Conservation (phyloP, 2,888 invertebrate genomes). For the Volucella bombylans region DNA sequence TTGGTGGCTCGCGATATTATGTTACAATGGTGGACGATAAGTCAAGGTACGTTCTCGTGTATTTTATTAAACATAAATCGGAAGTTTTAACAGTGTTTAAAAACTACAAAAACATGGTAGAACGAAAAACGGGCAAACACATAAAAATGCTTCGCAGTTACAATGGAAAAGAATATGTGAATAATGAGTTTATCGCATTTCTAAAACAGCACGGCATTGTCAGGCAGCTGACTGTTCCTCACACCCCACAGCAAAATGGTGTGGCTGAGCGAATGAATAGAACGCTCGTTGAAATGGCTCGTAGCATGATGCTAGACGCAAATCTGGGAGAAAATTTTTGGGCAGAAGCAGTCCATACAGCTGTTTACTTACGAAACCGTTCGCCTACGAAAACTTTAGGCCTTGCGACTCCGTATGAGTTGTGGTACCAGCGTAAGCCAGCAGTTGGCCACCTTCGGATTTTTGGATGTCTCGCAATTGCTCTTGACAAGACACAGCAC, state of each 20-base stretch:
- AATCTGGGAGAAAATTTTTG: too few species aligned
- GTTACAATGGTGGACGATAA: conserved; percentile 38
- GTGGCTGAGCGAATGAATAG: conserved; percentile 62
- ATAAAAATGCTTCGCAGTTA: conserved; percentile 50
- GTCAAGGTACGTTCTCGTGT: conserved; percentile 20
- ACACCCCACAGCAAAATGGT: conserved; percentile 70
- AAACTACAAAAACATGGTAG: conserved; percentile 36
- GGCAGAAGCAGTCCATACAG: too few species aligned
- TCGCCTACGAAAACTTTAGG: too few species aligned
- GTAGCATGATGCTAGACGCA: conserved; percentile 75
- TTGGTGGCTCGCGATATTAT: not conserved
- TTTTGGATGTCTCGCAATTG: conserved; percentile 49
- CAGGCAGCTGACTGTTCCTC: conserved; percentile 43
- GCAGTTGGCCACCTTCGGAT: conserved; percentile 42
- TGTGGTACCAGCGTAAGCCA: conserved; percentile 57
- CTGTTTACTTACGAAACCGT: too few species aligned
- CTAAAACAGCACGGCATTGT: conserved; percentile 53
- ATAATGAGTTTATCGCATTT: conserved; percentile 38
- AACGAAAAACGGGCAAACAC: conserved; percentile 16
- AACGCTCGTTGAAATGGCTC: conserved; percentile 74
- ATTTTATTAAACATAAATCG: conserved; percentile 55
- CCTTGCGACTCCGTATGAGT: conserved; percentile 43
- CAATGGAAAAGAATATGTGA: conserved; percentile 62
- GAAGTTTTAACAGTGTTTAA: conserved; percentile 54
- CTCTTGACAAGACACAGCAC: conserved; percentile 44